Percentiles rank a stretch among this genome's conserved stretches.
Evolutionary conservation across 2,113 vertebrate genomes (phyloP).

Genomic region (Telmatochromis sp.): DNA sequence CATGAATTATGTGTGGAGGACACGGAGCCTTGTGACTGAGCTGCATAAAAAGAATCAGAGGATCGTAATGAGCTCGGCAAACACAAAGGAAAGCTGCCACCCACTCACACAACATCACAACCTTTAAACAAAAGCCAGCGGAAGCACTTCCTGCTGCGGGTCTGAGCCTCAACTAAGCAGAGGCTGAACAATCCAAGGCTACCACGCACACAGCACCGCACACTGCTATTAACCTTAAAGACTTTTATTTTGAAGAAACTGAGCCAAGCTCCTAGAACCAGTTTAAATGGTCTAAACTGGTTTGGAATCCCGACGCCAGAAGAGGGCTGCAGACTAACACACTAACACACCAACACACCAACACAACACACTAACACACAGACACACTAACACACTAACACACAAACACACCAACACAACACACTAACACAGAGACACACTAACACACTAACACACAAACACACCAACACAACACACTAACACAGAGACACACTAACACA

Average conservation of each 20-base stretch:
- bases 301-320: neutral
- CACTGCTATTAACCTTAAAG: neutral
- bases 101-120: neutral
- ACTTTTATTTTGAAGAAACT: neutral
- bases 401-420: rapidly evolving
- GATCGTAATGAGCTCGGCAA: neutral
- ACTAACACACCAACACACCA: rapidly evolving
- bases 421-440: rapidly evolving
- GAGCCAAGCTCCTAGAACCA: neutral
- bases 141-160: neutral
- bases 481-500: rapidly evolving
- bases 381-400: rapidly evolving
- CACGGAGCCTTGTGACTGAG: neutral
- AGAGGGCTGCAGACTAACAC: neutral
- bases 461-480: rapidly evolving
- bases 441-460: rapidly evolving
- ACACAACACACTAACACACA: rapidly evolving
- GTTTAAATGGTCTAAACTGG: neutral
- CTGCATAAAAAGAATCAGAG: neutral
- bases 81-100: neutral
- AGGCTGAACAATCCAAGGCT: neutral
- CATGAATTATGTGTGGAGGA: neutral
- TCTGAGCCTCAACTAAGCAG: neutral
- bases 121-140: neutral
- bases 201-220: neutral